These are phyloP conservation scores for Saccostrea echinata DNA, from an alignment of 1,140 invertebrate genomes.

Conservation along the genomic window DNA sequence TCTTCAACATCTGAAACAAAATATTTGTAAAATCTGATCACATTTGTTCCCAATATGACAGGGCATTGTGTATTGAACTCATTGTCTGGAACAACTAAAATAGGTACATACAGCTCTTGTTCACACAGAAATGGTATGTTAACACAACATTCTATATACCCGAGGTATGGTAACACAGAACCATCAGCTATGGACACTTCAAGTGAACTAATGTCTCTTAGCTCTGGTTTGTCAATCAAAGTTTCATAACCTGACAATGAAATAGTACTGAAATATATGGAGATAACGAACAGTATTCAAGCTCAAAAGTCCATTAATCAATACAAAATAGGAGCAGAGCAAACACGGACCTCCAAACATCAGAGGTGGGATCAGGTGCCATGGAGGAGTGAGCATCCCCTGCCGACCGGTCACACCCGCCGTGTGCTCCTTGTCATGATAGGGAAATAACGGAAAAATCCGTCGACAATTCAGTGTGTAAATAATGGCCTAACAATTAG, in stretches of 20 bases:
- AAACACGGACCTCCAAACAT: too few relatives aligned
- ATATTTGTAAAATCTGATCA: neutral
- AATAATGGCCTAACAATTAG: too few relatives aligned
- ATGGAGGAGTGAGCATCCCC: too few relatives aligned
- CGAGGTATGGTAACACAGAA: conserved; percentile 1
- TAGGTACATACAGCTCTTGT: neutral
- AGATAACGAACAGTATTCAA: too few relatives aligned
- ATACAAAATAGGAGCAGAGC: too few relatives aligned
- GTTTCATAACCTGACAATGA: neutral
- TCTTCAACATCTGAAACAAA: neutral
- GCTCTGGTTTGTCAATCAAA: neutral
- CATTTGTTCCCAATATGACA: too few relatives aligned
- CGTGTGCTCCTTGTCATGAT: too few relatives aligned
- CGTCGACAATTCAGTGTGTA: too few relatives aligned
- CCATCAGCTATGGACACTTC: neutral
- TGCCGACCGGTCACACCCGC: too few relatives aligned
- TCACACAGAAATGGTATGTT: neutral
- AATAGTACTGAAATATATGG: conserved; percentile 4
- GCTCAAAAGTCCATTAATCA: too few relatives aligned
- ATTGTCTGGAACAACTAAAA: conserved; percentile 9
- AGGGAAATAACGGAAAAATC: too few relatives aligned
- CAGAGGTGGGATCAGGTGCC: too few relatives aligned
- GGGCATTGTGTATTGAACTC: conserved; percentile 11
- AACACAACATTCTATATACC: neutral
- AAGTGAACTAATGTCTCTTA: neutral